phyloP scores from a whole-genome alignment of 2,888 invertebrate species.

The Drosophila setosimentum region DNA sequence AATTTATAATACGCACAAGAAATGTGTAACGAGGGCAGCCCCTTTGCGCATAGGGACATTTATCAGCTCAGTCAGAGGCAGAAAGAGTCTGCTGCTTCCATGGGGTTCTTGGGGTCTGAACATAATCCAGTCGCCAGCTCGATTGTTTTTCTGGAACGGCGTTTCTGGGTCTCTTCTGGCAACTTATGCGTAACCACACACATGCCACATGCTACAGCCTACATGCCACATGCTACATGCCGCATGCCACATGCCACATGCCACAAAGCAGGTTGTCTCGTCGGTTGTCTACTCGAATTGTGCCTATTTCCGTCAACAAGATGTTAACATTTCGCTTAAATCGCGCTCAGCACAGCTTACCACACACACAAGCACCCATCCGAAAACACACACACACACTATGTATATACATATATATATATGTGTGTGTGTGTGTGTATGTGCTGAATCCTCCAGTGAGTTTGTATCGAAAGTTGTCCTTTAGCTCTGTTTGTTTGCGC shows the following conservation, averaged over 20 bases:
- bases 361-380: conserved; percentile 6
- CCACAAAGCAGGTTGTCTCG: conserved; percentile 53
- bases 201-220: conserved; percentile 1
- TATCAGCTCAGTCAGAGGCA: conserved; percentile 3
- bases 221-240: conserved; percentile 8
- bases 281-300: conserved; percentile 70
- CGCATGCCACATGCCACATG: conserved; percentile 50
- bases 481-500: conserved; percentile 41
- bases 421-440: conserved; percentile 1
- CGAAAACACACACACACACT: background rate
- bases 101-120: background rate
- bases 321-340: conserved; percentile 78
- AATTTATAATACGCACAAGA: background rate
- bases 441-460: conserved; percentile 31
- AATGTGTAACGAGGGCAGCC: background rate
- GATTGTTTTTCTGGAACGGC: conserved; percentile 44
- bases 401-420: background rate
- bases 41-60: conserved; percentile 1
- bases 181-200: conserved; percentile 33
- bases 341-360: conserved; percentile 56
- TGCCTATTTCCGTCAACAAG: conserved; percentile 79
- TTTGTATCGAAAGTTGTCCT: conserved; percentile 18
- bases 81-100: background rate
- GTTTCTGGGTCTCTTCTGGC: conserved; percentile 22
- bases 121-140: conserved; percentile 12